phyloP scores from a whole-genome alignment of 2,113 vertebrate genomes.

The Plecturocebus donacophilus region DNA sequence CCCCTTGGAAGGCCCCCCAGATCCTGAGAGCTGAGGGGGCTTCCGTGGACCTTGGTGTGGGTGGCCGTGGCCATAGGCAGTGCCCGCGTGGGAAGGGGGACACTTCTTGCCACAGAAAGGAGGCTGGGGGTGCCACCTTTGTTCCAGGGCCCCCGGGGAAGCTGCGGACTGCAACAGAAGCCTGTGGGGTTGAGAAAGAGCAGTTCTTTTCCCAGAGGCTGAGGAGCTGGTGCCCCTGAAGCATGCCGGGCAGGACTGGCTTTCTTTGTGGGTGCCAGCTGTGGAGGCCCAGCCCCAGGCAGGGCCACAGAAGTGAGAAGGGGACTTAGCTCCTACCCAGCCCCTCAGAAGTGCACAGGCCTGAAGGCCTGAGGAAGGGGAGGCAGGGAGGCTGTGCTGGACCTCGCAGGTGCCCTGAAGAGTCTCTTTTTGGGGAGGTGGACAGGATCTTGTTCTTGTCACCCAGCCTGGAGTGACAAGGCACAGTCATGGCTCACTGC shows the following conservation, averaged over 20 bases:
- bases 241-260: too few species aligned
- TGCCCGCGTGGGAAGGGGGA: neutral
- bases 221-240: neutral
- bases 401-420: neutral
- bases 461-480: too few species aligned
- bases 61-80: fast-evolving
- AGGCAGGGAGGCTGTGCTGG: neutral
- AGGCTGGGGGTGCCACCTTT: neutral
- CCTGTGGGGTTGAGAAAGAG: neutral
- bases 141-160: neutral
- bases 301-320: neutral
- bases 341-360: too few species aligned
- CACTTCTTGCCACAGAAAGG: neutral
- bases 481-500: too few species aligned
- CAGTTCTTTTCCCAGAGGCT: neutral
- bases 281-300: too few species aligned
- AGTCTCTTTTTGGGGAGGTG: too few species aligned
- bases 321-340: neutral
- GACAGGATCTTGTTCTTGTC: too few species aligned
- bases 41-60: neutral
- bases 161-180: neutral
- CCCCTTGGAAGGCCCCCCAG: neutral
- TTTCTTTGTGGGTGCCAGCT: neutral
- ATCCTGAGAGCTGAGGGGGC: too few species aligned
- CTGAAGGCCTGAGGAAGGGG: fast-evolving